phyloP scores from a whole-genome alignment of 2,797 vertebrate species.

The Coregonus ussuriensis region DNA sequence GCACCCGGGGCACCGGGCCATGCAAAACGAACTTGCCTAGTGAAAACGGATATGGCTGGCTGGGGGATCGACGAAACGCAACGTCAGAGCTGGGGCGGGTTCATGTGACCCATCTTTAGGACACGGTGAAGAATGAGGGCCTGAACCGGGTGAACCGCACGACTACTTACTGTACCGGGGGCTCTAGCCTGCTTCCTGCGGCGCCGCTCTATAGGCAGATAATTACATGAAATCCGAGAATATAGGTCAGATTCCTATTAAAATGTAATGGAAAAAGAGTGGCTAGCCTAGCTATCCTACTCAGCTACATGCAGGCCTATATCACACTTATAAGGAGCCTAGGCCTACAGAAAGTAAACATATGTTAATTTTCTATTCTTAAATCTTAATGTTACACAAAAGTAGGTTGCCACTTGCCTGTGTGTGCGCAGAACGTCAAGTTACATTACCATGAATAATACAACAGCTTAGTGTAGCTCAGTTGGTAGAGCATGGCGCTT shows the following conservation, averaged over 20 bases:
- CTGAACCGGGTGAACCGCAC: constrained; percentile 12
- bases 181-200: background rate
- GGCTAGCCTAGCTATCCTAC: background rate
- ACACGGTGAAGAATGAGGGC: constrained; percentile 41
- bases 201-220: background rate
- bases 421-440: background rate
- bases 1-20: too few species aligned
- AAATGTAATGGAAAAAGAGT: background rate
- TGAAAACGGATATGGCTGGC: constrained; percentile 63
- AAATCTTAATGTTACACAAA: background rate
- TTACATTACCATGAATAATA: background rate
- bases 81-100: constrained; percentile 65
- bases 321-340: too few species aligned
- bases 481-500: too few species aligned
- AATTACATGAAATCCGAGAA: background rate
- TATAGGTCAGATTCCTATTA: background rate
- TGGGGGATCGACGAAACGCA: constrained; percentile 41
- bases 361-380: too few species aligned
- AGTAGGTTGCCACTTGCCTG: background rate
- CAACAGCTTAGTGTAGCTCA: too few species aligned
- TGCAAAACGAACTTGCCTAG: background rate
- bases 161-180: background rate
- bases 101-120: constrained; percentile 67
- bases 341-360: too few species aligned
- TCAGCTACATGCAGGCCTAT: background rate